Evolutionary conservation across 2,113 vertebrate genomes (phyloP).

Genomic region (Craseonycteris thonglongyai): DNA sequence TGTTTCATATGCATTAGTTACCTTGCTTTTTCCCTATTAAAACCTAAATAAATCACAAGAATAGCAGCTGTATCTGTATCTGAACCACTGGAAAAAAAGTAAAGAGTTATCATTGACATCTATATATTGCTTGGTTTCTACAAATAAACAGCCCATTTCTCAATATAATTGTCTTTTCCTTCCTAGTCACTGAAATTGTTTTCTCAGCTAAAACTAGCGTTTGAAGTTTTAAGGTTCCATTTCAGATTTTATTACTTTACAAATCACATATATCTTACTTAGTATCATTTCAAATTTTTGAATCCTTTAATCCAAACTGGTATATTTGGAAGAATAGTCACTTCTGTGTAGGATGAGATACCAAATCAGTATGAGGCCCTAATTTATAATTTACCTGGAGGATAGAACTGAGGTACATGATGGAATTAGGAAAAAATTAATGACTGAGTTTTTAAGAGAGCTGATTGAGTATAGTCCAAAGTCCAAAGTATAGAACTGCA

Average conservation of each 20-base stretch:
- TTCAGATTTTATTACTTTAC: not conserved
- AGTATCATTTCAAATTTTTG: not conserved
- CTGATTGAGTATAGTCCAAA: not conserved
- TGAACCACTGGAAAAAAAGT: not conserved
- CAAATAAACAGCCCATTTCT: not conserved
- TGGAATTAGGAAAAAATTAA: not conserved
- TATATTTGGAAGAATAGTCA: not conserved
- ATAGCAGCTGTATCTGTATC: not conserved
- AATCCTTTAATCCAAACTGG: not conserved
- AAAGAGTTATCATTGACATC: not conserved
- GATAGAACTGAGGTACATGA: not conserved
- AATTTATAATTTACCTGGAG: not conserved
- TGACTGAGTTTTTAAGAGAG: not conserved
- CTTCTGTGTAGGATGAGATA: not conserved
- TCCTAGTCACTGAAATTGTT: not conserved
- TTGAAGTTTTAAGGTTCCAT: not conserved
- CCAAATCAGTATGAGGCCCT: not conserved
- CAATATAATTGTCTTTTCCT: not conserved
- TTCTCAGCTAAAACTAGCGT: not conserved
- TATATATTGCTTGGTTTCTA: not conserved
- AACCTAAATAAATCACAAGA: not conserved
- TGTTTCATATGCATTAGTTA: not conserved
- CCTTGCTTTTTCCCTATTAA: not conserved
- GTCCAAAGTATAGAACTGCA: not conserved
- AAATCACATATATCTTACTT: not conserved